phyloP scores from a whole-genome alignment of 2,888 invertebrate genomes.

The Andrena praecox region DNA sequence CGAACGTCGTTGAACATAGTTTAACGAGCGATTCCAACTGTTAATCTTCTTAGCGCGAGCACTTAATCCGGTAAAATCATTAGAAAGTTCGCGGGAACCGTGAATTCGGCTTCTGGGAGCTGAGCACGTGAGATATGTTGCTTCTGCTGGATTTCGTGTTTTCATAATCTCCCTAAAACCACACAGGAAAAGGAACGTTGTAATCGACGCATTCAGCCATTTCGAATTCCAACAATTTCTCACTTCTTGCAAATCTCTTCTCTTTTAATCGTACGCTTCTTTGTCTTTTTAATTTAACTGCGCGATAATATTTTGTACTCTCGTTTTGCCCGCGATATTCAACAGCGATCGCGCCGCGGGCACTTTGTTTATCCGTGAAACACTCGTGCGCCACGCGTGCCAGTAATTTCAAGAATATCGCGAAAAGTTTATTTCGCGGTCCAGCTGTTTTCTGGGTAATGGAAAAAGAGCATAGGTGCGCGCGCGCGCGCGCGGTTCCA shows the following conservation, averaged over 20 bases:
- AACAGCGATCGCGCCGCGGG: neutral
- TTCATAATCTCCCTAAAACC: conserved; percentile 9
- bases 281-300: neutral
- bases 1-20: conserved; percentile 36
- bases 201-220: neutral
- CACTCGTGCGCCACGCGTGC: conserved; percentile 16
- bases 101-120: conserved; percentile 46
- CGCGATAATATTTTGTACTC: neutral
- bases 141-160: conserved; percentile 13
- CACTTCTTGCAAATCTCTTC: neutral
- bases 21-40: conserved; percentile 42
- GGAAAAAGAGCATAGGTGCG: conserved; percentile 18
- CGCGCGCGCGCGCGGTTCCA: conserved; percentile 23
- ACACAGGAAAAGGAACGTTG: neutral
- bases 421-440: conserved; percentile 51
- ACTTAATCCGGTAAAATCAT: conserved; percentile 61
- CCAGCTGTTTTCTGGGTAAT: conserved; percentile 30
- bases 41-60: conserved; percentile 62
- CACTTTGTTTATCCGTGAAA: conserved; percentile 11
- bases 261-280: too few species aligned
- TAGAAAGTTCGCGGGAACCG: conserved; percentile 54
- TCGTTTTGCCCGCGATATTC: neutral
- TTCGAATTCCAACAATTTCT: neutral
- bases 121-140: conserved; percentile 49
- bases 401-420: conserved; percentile 35